Conservation (phyloP, 1,140 invertebrate genomes). For the Panonychus citri region DNA sequence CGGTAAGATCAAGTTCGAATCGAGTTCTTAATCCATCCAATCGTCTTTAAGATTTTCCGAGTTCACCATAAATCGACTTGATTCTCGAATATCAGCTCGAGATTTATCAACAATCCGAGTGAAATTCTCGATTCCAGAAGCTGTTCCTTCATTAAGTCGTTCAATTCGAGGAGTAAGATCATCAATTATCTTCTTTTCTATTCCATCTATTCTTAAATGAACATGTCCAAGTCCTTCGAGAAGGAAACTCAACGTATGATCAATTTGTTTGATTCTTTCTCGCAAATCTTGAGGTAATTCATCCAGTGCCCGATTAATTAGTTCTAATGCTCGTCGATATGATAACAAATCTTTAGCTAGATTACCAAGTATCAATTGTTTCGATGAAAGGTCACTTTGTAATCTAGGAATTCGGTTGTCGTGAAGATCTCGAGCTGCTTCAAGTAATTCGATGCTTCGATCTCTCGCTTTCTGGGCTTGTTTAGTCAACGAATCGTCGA, state of each 20-base stretch:
- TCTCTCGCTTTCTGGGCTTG: slow-evolving; percentile 40
- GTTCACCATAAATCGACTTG: slow-evolving; percentile 9
- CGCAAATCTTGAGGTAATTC: slow-evolving; percentile 6
- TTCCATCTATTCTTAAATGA: slow-evolving; percentile 12
- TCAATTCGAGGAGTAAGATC: slow-evolving; percentile 17
- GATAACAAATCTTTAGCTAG: slow-evolving; percentile 10
- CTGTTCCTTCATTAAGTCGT: slow-evolving; percentile 16
- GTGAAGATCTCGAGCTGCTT: slow-evolving; percentile 21
- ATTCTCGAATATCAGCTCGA: slow-evolving; percentile 15
- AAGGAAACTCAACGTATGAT: slow-evolving; percentile 1
- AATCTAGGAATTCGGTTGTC: slow-evolving; percentile 13
- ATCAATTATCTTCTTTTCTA: slow-evolving; percentile 13
- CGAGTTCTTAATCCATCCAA: slow-evolving; percentile 21
- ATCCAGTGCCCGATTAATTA: slow-evolving; percentile 13
- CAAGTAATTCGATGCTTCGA: slow-evolving; percentile 35
- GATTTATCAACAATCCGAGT: slow-evolving; percentile 25
- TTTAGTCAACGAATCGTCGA: slow-evolving; percentile 17
- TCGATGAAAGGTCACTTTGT: slow-evolving; percentile 4
- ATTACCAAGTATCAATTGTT: slow-evolving; percentile 9
- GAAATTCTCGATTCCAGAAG: slow-evolving; percentile 16
- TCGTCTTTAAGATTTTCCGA: slow-evolving; percentile 13
- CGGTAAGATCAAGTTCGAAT: slow-evolving; percentile 31
- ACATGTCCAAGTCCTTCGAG: not conserved
- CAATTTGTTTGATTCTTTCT: not conserved
- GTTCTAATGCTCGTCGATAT: slow-evolving; percentile 10